Conservation (phyloP, 2,888 invertebrate species). For the Neelides folsomi region DNA sequence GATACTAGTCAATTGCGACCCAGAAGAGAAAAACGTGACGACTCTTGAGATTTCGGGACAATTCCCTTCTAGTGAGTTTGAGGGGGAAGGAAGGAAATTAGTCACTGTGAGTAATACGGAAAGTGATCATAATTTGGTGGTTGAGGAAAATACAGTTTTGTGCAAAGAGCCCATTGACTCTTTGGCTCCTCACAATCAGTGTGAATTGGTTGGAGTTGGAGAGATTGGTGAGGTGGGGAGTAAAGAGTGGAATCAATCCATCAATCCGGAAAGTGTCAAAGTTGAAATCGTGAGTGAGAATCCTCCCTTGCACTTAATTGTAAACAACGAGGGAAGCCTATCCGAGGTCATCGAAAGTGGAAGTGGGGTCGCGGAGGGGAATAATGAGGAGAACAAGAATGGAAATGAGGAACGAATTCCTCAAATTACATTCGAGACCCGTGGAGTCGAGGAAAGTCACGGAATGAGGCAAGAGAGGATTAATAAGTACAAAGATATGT, state of each 20-base stretch:
- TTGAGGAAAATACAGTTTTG: too few relatives aligned
- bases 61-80: too few relatives aligned
- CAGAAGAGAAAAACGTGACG: constrained; percentile 18
- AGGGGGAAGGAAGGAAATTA: too few relatives aligned
- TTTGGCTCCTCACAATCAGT: too few relatives aligned
- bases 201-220: too few relatives aligned
- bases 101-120: too few relatives aligned
- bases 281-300: constrained; percentile 6
- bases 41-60: constrained; percentile 27
- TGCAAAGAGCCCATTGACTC: too few relatives aligned
- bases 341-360: too few relatives aligned
- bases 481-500: background rate
- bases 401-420: background rate
- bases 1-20: constrained; percentile 13
- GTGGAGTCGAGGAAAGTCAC: background rate
- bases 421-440: background rate
- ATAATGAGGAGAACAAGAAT: background rate
- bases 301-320: constrained; percentile 1
- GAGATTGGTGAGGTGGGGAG: too few relatives aligned
- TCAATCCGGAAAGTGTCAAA: background rate
- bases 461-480: background rate
- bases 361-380: background rate
- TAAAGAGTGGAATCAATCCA: too few relatives aligned
- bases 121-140: too few relatives aligned
- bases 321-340: background rate